Conservation (phyloP, 2,113 vertebrate genomes). For the Corvus hawaiiensis region DNA sequence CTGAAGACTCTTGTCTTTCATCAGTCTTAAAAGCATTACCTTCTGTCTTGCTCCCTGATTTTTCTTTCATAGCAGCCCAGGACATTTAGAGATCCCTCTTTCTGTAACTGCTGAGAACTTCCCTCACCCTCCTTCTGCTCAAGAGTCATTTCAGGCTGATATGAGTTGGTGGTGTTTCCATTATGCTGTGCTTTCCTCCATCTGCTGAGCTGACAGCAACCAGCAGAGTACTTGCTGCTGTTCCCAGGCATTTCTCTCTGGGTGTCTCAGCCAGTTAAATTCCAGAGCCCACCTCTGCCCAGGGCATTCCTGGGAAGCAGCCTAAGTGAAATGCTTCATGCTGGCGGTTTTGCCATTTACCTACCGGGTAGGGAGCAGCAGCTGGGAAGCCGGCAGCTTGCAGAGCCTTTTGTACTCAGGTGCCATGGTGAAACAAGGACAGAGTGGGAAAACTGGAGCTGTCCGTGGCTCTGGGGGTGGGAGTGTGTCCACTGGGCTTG, state of each 20-base stretch:
- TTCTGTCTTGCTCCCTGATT: neutral
- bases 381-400: neutral
- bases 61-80: neutral
- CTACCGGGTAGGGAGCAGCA: neutral
- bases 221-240: neutral
- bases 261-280: neutral
- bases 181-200: neutral
- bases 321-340: neutral
- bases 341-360: neutral
- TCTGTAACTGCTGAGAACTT: neutral
- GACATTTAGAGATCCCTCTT: neutral
- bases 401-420: neutral
- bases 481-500: neutral
- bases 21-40: neutral
- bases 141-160: neutral
- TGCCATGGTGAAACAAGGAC: neutral
- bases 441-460: neutral
- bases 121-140: neutral
- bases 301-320: neutral
- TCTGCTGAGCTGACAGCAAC: neutral
- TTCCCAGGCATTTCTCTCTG: neutral
- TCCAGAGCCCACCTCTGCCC: neutral
- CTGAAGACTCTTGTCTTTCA: neutral
- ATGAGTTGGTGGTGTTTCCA: neutral
- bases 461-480: neutral